phyloP scores from a whole-genome alignment of 2,113 vertebrate genomes.

The Bubo scandiacus region DNA sequence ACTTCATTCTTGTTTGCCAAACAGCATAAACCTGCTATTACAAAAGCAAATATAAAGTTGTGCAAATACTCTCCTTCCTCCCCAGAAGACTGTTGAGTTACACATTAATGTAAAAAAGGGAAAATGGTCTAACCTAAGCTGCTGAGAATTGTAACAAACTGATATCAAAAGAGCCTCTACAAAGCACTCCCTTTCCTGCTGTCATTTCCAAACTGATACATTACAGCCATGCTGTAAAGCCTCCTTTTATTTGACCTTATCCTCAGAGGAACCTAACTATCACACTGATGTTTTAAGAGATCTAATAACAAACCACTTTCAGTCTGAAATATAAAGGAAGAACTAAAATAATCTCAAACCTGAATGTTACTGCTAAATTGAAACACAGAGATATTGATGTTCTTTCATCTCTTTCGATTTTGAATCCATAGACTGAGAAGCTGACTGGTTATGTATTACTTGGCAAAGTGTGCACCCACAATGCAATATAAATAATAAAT shows the following conservation, averaged over 20 bases:
- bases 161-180: not conserved
- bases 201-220: not conserved
- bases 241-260: not conserved
- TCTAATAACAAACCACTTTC: not conserved
- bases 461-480: not conserved
- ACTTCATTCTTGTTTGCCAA: not conserved
- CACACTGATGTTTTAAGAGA: not conserved
- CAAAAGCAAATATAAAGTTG: not conserved
- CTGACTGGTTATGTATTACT: not conserved
- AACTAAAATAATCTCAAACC: slow-evolving; percentile 12
- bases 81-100: not conserved
- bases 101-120: not conserved
- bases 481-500: slow-evolving; percentile 42
- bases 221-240: not conserved
- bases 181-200: not conserved
- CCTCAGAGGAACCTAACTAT: not conserved
- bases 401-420: not conserved
- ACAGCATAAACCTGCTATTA: not conserved
- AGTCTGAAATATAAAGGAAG: not conserved
- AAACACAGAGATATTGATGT: not conserved
- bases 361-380: not conserved
- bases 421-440: not conserved
- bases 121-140: not conserved
- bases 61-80: not conserved
- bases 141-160: not conserved